Evolutionary conservation across 1,140 invertebrate genomes (phyloP).

Genomic region (Neotoxoptera formosana): DNA sequence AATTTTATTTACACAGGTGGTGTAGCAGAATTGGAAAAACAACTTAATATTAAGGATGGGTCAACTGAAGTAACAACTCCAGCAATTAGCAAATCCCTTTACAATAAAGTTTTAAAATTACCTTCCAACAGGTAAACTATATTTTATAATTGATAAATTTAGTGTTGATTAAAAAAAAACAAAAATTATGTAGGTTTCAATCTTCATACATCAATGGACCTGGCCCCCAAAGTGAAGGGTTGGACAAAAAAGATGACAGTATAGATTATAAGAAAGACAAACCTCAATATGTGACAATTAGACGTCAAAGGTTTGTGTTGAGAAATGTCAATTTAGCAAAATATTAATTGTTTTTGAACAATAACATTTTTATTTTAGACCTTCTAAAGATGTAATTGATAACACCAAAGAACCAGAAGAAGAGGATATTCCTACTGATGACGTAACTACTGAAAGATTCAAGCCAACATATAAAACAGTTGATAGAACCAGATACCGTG

Average conservation of each 20-base stretch:
- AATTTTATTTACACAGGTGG: slow-evolving; percentile 67
- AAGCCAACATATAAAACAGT: slow-evolving; percentile 43
- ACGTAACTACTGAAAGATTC: slow-evolving; percentile 14
- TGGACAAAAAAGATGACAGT: slow-evolving; percentile 63
- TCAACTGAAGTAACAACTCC: slow-evolving; percentile 67
- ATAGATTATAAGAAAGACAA: slow-evolving; percentile 66
- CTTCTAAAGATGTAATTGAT: slow-evolving; percentile 52
- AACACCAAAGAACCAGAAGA: slow-evolving; percentile 29
- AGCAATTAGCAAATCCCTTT: slow-evolving; percentile 75
- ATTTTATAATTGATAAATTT: slow-evolving; percentile 26
- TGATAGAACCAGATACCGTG: slow-evolving; percentile 25
- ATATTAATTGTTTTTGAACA: background rate
- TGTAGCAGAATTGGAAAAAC: slow-evolving; percentile 81
- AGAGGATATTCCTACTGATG: slow-evolving; percentile 17
- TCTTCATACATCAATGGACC: slow-evolving; percentile 62
- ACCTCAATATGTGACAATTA: slow-evolving; percentile 70
- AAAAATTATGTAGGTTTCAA: slow-evolving; percentile 59
- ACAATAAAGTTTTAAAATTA: slow-evolving; percentile 65
- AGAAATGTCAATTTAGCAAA: background rate
- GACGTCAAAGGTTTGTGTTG: slow-evolving; percentile 61
- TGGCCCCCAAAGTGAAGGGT: slow-evolving; percentile 76
- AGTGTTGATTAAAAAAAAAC: background rate
- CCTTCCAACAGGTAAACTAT: slow-evolving; percentile 40
- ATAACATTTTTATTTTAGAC: slow-evolving; percentile 24
- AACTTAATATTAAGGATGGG: slow-evolving; percentile 67